Evolutionary conservation across 1,140 invertebrate genomes (phyloP), one percentile per base, ranked within the genome.

Genomic region (Apis laboriosa): DNA sequence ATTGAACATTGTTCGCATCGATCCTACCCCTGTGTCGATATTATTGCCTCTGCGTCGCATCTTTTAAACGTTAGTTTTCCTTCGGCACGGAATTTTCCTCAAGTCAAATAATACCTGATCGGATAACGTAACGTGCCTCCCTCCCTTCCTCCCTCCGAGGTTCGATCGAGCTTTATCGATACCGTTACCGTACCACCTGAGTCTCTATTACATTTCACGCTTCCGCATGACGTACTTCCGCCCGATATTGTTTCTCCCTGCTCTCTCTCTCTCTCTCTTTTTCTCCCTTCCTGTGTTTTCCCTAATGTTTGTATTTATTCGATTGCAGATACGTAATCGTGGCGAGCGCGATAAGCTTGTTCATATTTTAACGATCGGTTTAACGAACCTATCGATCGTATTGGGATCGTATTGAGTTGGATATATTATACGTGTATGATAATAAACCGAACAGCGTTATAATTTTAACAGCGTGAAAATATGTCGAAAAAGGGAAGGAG

Each of bases 151-250:
- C 28, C 28, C 28, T 28, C 17, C 56, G 17, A 9, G 24, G 13
- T 72, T 83, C 81, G 55, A 83, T 71, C 67, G 60, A 49, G 56
- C 75, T 17, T 78, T 78, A 83, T 83, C 64, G 80, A 63, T 64
- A 82, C 58, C 43, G 55, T 76, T 76, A 60, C 72, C 55, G 67
- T 56, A 17, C 63, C 67, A 78, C 71, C 51, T 24, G 60, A 58
- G 58, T 63, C 66, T 51, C n/a, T 24, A 34, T 78, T 83, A 78
- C n/a, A 21, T 55, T 71, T 11, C 11, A 17, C 55, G 15, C 28
- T 60, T 68, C 73, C 64, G 9, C 24, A 13, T 17, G 34, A 77
- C 21, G 19, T 51, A 68, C 58, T 60, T 43, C 7, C 34, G 34
- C 3, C 9, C 17, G 17, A 43, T 56, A 75, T 51, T 64, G 78